Evolutionary conservation across 2,797 vertebrate genomes (phyloP).

Genomic region (Menidia menidia): DNA sequence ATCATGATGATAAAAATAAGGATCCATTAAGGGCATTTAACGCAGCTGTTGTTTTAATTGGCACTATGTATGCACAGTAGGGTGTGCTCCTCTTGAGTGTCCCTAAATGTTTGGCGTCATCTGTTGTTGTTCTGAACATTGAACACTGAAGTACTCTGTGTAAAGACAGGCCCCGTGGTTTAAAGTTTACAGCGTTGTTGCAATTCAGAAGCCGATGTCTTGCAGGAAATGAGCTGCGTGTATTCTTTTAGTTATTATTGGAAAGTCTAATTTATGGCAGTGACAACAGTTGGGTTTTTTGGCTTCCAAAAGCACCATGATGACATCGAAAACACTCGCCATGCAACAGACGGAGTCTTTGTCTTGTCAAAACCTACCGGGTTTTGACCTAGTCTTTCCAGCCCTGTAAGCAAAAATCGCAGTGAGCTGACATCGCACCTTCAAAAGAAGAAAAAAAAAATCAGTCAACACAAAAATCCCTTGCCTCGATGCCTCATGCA

Average conservation of each 20-base stretch:
- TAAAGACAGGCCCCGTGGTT: not conserved
- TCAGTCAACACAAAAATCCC: conserved; percentile 52
- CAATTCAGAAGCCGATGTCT: conserved; percentile 39
- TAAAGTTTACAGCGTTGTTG: conserved; percentile 32
- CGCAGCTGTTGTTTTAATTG: conserved; percentile 25
- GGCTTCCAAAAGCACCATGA: conserved; percentile 50
- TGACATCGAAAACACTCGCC: conserved; percentile 70
- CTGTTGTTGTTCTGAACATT: conserved; percentile 15
- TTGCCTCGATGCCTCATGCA: conserved; percentile 45
- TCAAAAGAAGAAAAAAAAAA: conserved; percentile 57
- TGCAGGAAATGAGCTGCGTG: conserved; percentile 53
- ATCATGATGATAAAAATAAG: conserved; percentile 45
- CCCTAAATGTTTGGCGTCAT: conserved; percentile 16
- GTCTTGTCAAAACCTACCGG: conserved; percentile 60
- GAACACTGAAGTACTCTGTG: conserved; percentile 8
- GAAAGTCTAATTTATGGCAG: conserved; percentile 60
- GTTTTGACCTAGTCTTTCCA: conserved; percentile 70
- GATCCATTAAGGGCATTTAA: conserved; percentile 12
- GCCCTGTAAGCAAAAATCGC: conserved; percentile 72
- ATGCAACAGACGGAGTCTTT: conserved; percentile 57
- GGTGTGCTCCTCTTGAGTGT: not conserved
- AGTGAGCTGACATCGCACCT: conserved; percentile 78
- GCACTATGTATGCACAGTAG: not conserved
- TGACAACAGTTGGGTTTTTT: conserved; percentile 45
- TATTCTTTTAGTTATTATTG: conserved; percentile 46